Evolutionary conservation across 2,888 invertebrate genomes (phyloP), one percentile per base, ranked within the genome.

Genomic region (Clistopyga incitator): DNA sequence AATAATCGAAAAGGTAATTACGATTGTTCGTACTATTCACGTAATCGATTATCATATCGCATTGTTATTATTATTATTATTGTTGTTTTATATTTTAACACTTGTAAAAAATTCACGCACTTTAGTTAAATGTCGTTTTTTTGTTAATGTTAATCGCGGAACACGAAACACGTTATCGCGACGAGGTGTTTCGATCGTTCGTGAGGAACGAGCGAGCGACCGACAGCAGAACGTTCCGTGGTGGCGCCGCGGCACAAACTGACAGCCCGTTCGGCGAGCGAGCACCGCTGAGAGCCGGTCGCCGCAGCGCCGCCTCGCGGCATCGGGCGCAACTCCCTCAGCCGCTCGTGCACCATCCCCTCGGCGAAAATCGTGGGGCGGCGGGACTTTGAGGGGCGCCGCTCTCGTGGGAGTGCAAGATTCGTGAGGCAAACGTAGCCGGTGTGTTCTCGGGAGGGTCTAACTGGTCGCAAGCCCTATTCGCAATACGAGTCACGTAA

Each of bases 181-280:
- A 34, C 29, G 52, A 59, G 34, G 68, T 59, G 45, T 71, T 67
- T 34, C 18, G 15, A 34, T 18, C n/a, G 59, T 47, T 34, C 68
- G 38, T 15, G 64, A 78, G 77, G 67, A 84, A 78, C 84, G 84
- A 56, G 52, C 64, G 61, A 72, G 25, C 38, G 71, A 75, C n/a
- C 78, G 65, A 81, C 78, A 70, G 23, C 78, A 65, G 81, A 80
- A 87, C 87, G 78, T 87, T 86, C 87, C 90, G 89, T 89, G 88
- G 89, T 91, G 92, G 91, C 92, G 92, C 90, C 92, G 90, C 93
- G 92, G 92, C 92, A 92, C 91, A 89, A 90, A 93, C 93, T 93
- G 93, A 92, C 92, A 91, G 90, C 84, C 89, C 87, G 88, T 87
- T 84, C 87, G 59, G 75, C 86, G 88, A 87, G 34, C 81, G 78